These are phyloP conservation scores for Azemiops feae DNA, from an alignment of 2,113 vertebrate genomes.

Conservation along the genomic window DNA sequence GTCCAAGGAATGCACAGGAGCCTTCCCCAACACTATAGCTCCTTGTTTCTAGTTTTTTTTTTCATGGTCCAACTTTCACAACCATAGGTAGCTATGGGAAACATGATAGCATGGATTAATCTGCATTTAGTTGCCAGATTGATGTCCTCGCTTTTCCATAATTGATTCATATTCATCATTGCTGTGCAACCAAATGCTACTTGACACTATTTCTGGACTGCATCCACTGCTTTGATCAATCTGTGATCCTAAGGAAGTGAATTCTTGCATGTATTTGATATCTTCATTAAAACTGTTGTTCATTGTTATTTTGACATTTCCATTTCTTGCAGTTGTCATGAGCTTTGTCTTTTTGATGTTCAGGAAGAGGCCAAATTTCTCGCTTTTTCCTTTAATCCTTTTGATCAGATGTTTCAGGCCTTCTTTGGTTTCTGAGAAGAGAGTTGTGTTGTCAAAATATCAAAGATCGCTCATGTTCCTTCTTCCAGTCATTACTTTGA, in stretches of 20 bases:
- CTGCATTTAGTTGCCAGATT: neutral
- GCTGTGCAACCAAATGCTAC: neutral
- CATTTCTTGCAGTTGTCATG: neutral
- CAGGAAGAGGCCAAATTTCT: neutral
- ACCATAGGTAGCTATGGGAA: neutral
- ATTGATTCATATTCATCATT: neutral
- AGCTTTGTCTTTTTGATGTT: neutral
- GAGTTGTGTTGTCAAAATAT: neutral
- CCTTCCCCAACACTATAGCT: neutral
- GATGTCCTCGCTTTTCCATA: neutral
- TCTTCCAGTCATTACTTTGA: neutral
- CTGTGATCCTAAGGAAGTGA: neutral
- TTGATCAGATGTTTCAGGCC: neutral
- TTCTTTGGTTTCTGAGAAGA: neutral
- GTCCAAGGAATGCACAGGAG: neutral
- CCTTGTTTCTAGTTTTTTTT: neutral
- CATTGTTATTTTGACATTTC: neutral
- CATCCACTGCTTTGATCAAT: neutral
- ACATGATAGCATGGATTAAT: neutral
- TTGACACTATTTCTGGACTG: neutral
- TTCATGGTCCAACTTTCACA: neutral
- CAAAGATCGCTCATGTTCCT: neutral
- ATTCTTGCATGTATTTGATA: neutral
- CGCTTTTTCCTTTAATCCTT: neutral
- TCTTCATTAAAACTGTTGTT: neutral